Evolutionary conservation across 2,888 invertebrate species (phyloP).

Genomic region (Drymonia ruficornis): DNA sequence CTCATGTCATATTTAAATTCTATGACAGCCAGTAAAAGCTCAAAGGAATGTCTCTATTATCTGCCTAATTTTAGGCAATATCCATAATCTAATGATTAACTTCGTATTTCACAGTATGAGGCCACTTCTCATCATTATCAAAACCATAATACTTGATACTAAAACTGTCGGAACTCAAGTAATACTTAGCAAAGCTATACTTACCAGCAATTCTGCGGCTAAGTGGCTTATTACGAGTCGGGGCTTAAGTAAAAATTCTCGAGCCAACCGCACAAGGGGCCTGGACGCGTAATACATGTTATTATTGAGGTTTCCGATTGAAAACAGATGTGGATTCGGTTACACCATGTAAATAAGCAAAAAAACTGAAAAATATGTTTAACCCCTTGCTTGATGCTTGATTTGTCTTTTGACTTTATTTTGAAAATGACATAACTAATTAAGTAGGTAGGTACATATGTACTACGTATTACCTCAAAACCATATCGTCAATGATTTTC

Average conservation of each 20-base stretch:
- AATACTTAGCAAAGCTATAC: constrained; percentile 60
- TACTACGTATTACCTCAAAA: too few relatives aligned
- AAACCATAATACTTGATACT: neutral
- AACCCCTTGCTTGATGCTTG: neutral
- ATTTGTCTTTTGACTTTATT: too few relatives aligned
- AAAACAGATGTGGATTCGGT: constrained; percentile 54
- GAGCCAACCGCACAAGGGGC: constrained; percentile 43
- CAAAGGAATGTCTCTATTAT: too few relatives aligned
- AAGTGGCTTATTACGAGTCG: constrained; percentile 62
- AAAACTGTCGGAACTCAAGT: constrained; percentile 31
- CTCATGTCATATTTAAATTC: too few relatives aligned
- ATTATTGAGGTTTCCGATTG: constrained; percentile 63
- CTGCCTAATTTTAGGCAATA: too few relatives aligned
- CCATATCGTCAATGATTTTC: too few relatives aligned
- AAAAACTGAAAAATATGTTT: neutral
- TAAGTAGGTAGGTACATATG: too few relatives aligned
- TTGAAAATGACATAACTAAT: neutral
- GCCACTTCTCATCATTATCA: neutral
- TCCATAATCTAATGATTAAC: too few relatives aligned
- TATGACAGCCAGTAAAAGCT: too few relatives aligned
- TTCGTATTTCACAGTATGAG: neutral
- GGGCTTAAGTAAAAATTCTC: constrained; percentile 68
- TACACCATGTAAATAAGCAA: neutral
- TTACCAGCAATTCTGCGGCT: constrained; percentile 56
- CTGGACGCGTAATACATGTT: constrained; percentile 72